phyloP scores from a whole-genome alignment of 2,113 vertebrate species.

The Coracopsis vasa region DNA sequence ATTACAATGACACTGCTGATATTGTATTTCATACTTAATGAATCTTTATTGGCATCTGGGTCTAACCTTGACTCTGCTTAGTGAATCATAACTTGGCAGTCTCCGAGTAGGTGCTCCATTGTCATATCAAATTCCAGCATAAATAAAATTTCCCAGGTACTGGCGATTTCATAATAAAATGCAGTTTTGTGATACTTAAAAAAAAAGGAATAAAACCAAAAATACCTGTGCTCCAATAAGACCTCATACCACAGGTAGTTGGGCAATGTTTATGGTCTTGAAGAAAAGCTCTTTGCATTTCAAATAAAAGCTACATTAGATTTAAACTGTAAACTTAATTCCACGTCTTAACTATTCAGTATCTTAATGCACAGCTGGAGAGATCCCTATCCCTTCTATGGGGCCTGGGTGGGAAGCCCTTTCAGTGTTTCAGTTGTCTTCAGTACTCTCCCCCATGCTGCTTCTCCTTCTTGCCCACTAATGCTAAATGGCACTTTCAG shows the following conservation, averaged over 20 bases:
- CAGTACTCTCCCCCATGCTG: neutral
- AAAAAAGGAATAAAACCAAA: neutral
- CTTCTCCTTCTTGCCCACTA: neutral
- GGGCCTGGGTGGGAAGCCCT: neutral
- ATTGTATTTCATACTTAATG: constrained; percentile 72
- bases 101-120: neutral
- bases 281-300: neutral
- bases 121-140: neutral
- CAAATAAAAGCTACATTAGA: neutral
- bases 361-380: neutral
- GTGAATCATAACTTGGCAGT: constrained; percentile 63
- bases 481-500: neutral
- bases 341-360: neutral
- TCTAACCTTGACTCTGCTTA: constrained; percentile 70
- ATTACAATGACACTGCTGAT: constrained; percentile 76
- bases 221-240: neutral
- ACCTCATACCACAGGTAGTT: neutral
- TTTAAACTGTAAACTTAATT: neutral
- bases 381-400: accelerated
- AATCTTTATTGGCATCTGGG: constrained; percentile 73
- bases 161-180: neutral
- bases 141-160: neutral
- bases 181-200: neutral
- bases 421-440: neutral
- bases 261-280: neutral